Base-by-base conservation (phyloP, 2,888 invertebrate species). In the Eupeodes luniger region DNA sequence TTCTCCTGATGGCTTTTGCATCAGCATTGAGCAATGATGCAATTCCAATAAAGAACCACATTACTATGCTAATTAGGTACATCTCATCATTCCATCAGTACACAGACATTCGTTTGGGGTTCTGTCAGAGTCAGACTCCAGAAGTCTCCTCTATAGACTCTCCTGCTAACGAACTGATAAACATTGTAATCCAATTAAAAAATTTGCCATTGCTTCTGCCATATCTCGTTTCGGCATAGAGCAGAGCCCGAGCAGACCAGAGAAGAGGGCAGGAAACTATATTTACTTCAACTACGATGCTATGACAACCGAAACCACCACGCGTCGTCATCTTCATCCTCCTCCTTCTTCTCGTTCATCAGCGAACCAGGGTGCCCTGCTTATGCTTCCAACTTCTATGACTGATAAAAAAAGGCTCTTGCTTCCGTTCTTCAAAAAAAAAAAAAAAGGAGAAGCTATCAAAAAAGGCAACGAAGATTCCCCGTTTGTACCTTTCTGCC, bases 101-200 rank as follows among this genome's bases (percentile, higher is more conserved):
- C n/a, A 16, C 12, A 59, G 59, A 77, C 84, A 85, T 78, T 78
- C 74, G 55, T 74, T 67, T 62, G 51, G 75, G 34, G 1, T 72
- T 75, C 40, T 74, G 67, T 76, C 80, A 36, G 36, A 12, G 16
- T 16, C 16, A 53, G 51, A 51, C 27, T 27, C 27, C 27, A 27
- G 53, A n/a, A 16, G 5, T n/a, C 81, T 81, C 84, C 81, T 27
- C 27, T 27, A 27, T 27, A 27, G 1, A 27, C 27, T 36, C 72
- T 72, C n/a, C 59, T 27, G 59, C 81, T 77, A 40, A 53, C 76
- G 27, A 67, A 80, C 85, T 85, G 88, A 88, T 85, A 88, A 85
- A 77, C 67, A 67, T 27, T 59, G 84, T 88, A 88, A 88, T 88
- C 88, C 84, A 88, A 88, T 88, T 88, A 88, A 88, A 88, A 81